These are phyloP conservation scores for Leucopsar rothschildi DNA, from an alignment of 2,113 vertebrate species.

Conservation along the genomic window DNA sequence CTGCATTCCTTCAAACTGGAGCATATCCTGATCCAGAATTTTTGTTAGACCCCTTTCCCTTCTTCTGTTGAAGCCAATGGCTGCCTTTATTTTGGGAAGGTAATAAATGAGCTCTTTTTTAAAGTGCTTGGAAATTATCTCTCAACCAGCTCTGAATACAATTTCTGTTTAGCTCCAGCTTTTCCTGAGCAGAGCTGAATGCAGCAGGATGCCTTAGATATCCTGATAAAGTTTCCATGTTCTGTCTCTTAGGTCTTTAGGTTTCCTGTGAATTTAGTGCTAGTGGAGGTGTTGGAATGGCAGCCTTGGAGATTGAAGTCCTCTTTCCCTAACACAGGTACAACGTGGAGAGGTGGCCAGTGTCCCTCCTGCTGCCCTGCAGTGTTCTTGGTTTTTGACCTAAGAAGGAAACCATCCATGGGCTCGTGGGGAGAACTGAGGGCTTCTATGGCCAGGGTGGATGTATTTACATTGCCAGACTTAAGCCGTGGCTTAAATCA, in stretches of 20 bases:
- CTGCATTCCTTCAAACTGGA: neutral
- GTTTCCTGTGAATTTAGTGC: constrained; percentile 61
- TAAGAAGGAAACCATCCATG: neutral
- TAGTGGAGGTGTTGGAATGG: constrained; percentile 60
- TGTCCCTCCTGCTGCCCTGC: constrained; percentile 10
- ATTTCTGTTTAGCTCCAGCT: neutral
- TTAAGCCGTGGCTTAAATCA: neutral
- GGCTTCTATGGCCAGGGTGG: constrained; percentile 50
- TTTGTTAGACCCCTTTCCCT: neutral
- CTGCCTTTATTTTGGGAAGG: neutral
- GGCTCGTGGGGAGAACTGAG: neutral
- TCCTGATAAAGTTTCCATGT: constrained; percentile 29
- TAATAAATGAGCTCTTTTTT: neutral
- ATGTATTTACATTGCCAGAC: neutral
- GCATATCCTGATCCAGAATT: neutral
- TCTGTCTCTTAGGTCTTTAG: constrained; percentile 58
- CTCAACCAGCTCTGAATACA: neutral
- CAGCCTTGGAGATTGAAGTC: constrained; percentile 60
- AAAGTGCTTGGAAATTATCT: neutral
- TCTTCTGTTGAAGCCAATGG: neutral
- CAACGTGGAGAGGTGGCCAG: neutral
- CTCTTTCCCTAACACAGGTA: constrained; percentile 51
- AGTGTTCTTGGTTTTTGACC: neutral
- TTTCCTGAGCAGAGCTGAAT: constrained; percentile 6
- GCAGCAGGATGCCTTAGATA: constrained; percentile 4